A percentile compares a stretch with the other conserved stretches of the same genome.
Conservation (phyloP, 2,113 vertebrate genomes). For the Pao palembangensis region DNA sequence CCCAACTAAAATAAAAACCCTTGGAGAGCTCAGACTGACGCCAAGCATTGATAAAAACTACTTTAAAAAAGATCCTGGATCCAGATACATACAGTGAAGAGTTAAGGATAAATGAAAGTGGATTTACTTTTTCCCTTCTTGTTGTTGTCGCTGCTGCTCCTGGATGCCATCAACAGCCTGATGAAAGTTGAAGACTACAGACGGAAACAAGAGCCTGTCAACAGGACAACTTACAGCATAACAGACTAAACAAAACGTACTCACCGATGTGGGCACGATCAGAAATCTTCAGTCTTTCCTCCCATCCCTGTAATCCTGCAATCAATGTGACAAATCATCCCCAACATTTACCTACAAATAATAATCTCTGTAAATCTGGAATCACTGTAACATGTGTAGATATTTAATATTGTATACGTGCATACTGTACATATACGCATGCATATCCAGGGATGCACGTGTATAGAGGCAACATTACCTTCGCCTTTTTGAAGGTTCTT, state of each 20-base stretch:
- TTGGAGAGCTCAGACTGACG: too few species aligned
- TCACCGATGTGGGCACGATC: conserved; percentile 81
- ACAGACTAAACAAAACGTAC: not conserved
- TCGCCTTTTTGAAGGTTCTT: conserved; percentile 78
- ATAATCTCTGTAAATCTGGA: not conserved
- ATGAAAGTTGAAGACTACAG: conserved; percentile 81
- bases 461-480: conserved; percentile 53
- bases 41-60: too few species aligned
- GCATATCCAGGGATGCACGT: too few species aligned
- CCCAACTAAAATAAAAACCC: too few species aligned
- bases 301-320: conserved; percentile 78
- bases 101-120: not conserved
- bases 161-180: conserved; percentile 79
- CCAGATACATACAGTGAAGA: not conserved
- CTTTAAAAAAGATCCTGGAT: too few species aligned
- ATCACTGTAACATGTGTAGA: not conserved
- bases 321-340: not conserved
- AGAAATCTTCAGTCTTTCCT: conserved; percentile 79
- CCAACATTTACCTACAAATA: not conserved
- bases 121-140: conserved; percentile 78
- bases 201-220: not conserved
- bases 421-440: too few species aligned
- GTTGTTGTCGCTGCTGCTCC: conserved; percentile 79
- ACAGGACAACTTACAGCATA: not conserved
- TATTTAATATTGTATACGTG: too few species aligned